Conservation (phyloP, 2,797 vertebrate genomes). For the Pseudochromis fuscus region DNA sequence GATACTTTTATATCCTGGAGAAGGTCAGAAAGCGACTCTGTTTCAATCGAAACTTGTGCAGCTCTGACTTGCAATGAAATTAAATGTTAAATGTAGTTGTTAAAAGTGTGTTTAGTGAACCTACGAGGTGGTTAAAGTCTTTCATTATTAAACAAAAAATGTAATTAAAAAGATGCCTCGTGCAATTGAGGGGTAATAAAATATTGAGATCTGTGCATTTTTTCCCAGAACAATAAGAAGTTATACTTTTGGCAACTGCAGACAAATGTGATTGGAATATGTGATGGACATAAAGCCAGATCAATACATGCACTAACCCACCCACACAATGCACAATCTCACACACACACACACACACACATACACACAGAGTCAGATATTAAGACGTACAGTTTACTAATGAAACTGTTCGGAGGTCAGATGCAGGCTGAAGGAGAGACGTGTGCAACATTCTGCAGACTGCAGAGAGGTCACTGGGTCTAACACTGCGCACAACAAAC, state of each 20-base stretch:
- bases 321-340: background rate
- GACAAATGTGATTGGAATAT: constrained; percentile 7
- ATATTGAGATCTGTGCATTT: background rate
- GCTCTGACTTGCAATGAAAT: background rate
- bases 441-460: constrained; percentile 18
- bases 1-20: background rate
- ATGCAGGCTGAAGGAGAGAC: constrained; percentile 20
- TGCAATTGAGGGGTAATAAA: background rate
- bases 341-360: background rate
- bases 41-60: background rate
- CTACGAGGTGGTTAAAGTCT: background rate
- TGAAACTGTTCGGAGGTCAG: constrained; percentile 41
- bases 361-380: constrained; percentile 11
- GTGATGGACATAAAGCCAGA: constrained; percentile 30
- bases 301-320: constrained; percentile 17
- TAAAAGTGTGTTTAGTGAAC: background rate
- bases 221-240: background rate
- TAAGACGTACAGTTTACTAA: constrained; percentile 33
- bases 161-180: constrained; percentile 4
- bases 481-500: no score
- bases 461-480: no score
- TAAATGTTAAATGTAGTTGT: background rate
- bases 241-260: constrained; percentile 7
- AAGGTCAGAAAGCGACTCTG: background rate
- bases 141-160: background rate